These are phyloP conservation scores for Bombus ignitus DNA, from an alignment of 1,140 invertebrate species.

Conservation along the genomic window DNA sequence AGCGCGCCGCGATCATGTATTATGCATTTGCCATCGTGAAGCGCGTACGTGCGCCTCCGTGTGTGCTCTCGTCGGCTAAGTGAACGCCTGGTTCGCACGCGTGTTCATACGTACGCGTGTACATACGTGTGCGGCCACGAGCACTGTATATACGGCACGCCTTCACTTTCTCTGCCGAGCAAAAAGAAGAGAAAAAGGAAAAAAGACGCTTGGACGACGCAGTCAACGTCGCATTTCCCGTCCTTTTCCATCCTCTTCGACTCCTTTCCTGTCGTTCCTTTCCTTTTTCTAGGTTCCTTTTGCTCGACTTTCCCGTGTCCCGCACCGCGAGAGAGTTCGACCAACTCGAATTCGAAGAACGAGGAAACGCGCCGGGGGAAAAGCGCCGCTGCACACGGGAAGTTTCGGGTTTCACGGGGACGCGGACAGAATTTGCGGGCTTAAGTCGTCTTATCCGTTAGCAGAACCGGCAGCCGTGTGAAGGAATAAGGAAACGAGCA, in stretches of 20 bases:
- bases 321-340: background rate
- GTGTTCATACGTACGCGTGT: slow-evolving; percentile 22
- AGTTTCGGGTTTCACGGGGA: slow-evolving; percentile 38
- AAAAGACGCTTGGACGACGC: background rate
- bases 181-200: background rate
- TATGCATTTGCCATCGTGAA: slow-evolving; percentile 66
- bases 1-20: slow-evolving; percentile 67
- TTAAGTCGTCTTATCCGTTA: slow-evolving; percentile 23
- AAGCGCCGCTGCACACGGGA: background rate
- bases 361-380: slow-evolving; percentile 14
- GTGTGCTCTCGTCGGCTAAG: slow-evolving; percentile 24
- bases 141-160: background rate
- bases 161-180: slow-evolving; percentile 16
- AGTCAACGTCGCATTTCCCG: slow-evolving; percentile 1
- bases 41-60: slow-evolving; percentile 44
- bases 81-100: slow-evolving; percentile 30
- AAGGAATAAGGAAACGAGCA: slow-evolving; percentile 28
- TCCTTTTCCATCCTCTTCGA: background rate
- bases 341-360: slow-evolving; percentile 10
- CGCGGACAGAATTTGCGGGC: slow-evolving; percentile 40
- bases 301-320: background rate
- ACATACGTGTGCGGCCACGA: background rate
- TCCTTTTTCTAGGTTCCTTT: background rate
- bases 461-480: background rate
- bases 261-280: background rate